Conservation (phyloP, 2,113 vertebrate genomes). For the Emydura subglobosa region DNA sequence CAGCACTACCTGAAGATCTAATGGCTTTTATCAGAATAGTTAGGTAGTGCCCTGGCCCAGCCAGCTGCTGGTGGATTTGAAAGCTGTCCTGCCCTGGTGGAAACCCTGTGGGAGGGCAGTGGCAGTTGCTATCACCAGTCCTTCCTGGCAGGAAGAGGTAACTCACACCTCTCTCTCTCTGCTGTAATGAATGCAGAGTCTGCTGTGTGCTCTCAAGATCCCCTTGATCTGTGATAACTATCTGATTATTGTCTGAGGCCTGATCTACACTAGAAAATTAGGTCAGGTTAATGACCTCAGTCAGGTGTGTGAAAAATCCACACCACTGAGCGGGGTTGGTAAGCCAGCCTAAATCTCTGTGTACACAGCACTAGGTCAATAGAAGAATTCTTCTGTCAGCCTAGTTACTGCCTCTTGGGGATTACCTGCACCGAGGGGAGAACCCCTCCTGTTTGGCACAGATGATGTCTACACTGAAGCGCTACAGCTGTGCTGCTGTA, state of each 20-base stretch:
- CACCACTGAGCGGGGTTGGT: neutral
- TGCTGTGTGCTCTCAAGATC: neutral
- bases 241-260: neutral
- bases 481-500: neutral
- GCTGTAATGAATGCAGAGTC: neutral
- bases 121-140: neutral
- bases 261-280: neutral
- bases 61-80: neutral
- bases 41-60: neutral
- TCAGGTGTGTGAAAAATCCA: neutral
- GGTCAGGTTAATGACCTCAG: neutral
- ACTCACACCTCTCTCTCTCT: rapidly evolving
- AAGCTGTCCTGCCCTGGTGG: neutral
- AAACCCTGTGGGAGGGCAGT: neutral
- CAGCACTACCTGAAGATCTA: rapidly evolving
- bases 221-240: neutral
- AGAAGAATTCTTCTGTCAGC: neutral
- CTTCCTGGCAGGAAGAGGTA: neutral
- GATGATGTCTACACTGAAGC: neutral
- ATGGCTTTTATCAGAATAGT: neutral
- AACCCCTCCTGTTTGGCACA: neutral
- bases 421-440: neutral
- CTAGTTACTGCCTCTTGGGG: neutral
- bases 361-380: neutral
- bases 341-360: neutral